phyloP scores from a whole-genome alignment of 2,888 invertebrate genomes.

The Hirtodrosophila trivittata region DNA sequence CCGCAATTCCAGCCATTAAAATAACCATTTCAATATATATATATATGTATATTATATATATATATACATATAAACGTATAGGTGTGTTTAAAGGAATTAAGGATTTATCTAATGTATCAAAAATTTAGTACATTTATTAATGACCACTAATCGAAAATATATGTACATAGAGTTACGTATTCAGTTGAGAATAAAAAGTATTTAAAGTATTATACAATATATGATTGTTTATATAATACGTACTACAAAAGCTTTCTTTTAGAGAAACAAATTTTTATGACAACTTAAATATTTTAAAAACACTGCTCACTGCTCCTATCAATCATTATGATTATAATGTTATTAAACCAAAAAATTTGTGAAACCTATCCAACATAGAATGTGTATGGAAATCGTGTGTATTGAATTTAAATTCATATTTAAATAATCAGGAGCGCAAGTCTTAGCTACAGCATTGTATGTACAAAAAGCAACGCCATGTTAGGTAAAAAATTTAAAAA shows the following conservation, averaged over 20 bases:
- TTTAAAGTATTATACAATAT: conserved; percentile 39
- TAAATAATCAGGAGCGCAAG: conserved; percentile 21
- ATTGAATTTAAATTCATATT: conserved; percentile 9
- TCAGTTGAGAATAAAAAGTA: conserved; percentile 34
- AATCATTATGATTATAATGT: too few species aligned
- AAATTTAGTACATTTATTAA: conserved; percentile 45
- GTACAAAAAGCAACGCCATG: conserved; percentile 55
- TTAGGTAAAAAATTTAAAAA: conserved; percentile 53
- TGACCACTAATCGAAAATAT: conserved; percentile 50
- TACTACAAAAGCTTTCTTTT: conserved; percentile 24
- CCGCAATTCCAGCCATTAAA: too few species aligned
- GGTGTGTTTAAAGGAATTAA: conserved; percentile 22
- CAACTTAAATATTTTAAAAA: conserved; percentile 2
- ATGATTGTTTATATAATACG: conserved; percentile 29
- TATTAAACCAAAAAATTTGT: too few species aligned
- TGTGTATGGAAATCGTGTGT: neutral
- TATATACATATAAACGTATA: neutral
- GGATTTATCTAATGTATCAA: conserved; percentile 46
- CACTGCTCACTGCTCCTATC: too few species aligned
- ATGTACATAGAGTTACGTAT: conserved; percentile 48
- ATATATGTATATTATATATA: too few species aligned
- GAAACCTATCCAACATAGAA: too few species aligned
- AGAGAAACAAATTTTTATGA: conserved; percentile 19
- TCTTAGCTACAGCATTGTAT: conserved; percentile 29
- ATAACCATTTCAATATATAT: too few species aligned